Evolutionary conservation across 1,140 invertebrate genomes (phyloP), one percentile per base, ranked within the genome.

Genomic region (Trichomalopsis sarcophagae): DNA sequence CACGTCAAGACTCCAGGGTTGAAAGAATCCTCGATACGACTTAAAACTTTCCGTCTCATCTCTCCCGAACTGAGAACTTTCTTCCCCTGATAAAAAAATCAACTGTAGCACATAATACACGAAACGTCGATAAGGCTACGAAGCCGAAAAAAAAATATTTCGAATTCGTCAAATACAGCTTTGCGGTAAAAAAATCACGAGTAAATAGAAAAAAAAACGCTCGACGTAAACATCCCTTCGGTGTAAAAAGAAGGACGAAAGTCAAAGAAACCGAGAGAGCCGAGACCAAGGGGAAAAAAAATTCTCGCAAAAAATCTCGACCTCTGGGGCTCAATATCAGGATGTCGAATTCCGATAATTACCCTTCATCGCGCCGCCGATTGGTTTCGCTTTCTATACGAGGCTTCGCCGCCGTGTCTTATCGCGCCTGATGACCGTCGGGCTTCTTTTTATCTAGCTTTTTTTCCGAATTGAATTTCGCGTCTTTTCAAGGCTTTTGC

Each of bases 331-430:
- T 44, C 40, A 50, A 50, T 50, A 50, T 50, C 47, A 13, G 55
- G 55, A 21, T 62, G 55, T 36, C 13, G 17, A 79, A 44, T 69
- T 62, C 44, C 50, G 44, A 80, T 80, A 69, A 80, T 80, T 80
- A 79, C 30, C 47, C 23, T 23, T 55, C 36, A n/a, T 50, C 44
- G 36, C 1, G 27, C 17, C 68, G 23, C 9, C 68, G 68, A 71
- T 71, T 71, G 11, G 14, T 71, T 30, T 30, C 68, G 10, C 27
- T 50, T 50, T 50, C 47, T 44, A 40, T 40, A 68, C n/a, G 66
- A 68, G 66, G 66, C 6, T 27, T 68, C 0, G 66, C 11, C 23
- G 21, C 6, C 6, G 66, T 10, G 66, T 68, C 66, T 68, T 68
- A 68, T 68, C 62, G 62, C 33, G 33, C 33, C 40, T 44, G 40